Percentiles rank a stretch among this genome's conserved stretches.
Evolutionary conservation across 1,140 invertebrate species (phyloP).

Genomic region (Eufriesea mexicana): DNA sequence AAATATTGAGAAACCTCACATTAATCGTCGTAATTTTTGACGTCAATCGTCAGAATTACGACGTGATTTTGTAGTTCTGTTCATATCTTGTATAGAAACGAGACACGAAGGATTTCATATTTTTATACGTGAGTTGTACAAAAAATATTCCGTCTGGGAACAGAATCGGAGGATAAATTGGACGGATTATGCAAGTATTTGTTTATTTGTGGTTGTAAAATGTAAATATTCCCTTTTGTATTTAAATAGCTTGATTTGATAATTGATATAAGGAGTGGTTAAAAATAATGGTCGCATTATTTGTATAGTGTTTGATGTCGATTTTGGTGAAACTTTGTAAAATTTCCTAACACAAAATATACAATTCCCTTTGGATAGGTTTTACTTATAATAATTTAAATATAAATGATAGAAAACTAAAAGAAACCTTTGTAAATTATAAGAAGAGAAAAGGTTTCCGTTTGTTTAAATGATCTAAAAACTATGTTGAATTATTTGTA

Average conservation of each 20-base stretch:
- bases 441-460: too few species aligned
- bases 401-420: too few species aligned
- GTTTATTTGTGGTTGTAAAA: background rate
- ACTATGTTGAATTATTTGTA: too few species aligned
- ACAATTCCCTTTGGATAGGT: background rate
- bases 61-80: background rate
- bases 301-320: background rate
- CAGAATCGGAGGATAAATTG: background rate
- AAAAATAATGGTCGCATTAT: background rate
- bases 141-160: background rate
- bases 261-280: background rate
- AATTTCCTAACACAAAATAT: background rate
- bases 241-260: too few species aligned
- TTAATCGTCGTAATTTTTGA: background rate
- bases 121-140: constrained; percentile 30
- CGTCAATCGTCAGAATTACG: background rate
- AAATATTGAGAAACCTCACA: background rate
- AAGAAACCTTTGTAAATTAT: too few species aligned
- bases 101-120: constrained; percentile 7
- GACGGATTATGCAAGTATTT: background rate
- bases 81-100: background rate
- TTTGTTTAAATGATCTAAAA: too few species aligned
- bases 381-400: too few species aligned
- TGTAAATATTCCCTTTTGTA: background rate
- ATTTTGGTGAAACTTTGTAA: background rate